Evolutionary conservation across 2,888 invertebrate species (phyloP), one percentile per base, ranked within the genome.

Genomic region (Protodeltote pygarga): DNA sequence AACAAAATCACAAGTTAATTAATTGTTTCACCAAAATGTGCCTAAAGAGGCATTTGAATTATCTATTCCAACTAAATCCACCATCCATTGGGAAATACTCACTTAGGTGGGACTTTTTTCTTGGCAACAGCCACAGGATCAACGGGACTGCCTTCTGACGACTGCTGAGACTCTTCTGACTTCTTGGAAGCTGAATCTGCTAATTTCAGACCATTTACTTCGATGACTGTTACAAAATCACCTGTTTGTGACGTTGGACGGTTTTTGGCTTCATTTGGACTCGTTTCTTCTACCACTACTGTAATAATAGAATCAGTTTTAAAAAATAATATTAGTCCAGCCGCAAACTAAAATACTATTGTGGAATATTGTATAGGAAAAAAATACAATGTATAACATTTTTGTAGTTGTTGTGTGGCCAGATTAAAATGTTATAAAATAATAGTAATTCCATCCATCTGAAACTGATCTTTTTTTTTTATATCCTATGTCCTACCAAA

Each of bases 151-250:
- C 92, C 92, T 37, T 92, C 91, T 5, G 91, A 84, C 4, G 91
- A 85, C 50, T 83, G 84, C n/a, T 85, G 78, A 8, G 86, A 84
- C 13, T 89, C 89, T 34, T 91, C 89, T 28, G 77, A 68, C 65
- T 87, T 89, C 69, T 89, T 90, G 14, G 81, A 78, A 50, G 87
- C 87, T 76, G 81, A 84, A 73, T 92, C 90, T 46, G 92, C 92
- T 67, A 92, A 89, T 78, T 95, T 95, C 73, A 94, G 90, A 81
- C 97, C 97, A 85, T 97, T 97, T 23, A 97, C 97, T 94, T 97
- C 96, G 73, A 97, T 97, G 63, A 97, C 97, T 52, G 97, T 97
- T 64, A 97, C 95, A 89, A 97, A 97, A 86, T 96, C 92, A 79
- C 86, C 92, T 60, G 85, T 80, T 87, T 92, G 92, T 77, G 92